Evolutionary conservation across 1,140 invertebrate species (phyloP).

Genomic region (Aporrectodea caliginosa): DNA sequence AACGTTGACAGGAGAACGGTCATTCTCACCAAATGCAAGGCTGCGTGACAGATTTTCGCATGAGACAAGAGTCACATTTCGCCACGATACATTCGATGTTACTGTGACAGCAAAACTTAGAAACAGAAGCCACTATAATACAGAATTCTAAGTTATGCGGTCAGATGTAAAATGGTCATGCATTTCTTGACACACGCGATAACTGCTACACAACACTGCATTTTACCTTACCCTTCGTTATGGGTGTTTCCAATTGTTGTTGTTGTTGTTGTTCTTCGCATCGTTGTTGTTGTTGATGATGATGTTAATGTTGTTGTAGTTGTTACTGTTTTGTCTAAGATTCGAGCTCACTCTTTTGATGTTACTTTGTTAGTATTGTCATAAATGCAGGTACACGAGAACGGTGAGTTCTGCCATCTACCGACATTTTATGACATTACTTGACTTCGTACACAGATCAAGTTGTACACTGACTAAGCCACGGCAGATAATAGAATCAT

Average conservation of each 20-base stretch:
- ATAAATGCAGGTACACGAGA: too few relatives aligned
- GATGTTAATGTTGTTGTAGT: not conserved
- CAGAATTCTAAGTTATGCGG: too few relatives aligned
- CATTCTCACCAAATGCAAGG: not conserved
- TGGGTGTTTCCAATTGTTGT: not conserved
- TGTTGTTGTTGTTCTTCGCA: not conserved
- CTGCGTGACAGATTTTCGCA: not conserved
- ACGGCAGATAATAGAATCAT: too few relatives aligned
- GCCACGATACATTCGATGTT: too few relatives aligned
- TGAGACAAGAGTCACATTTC: not conserved
- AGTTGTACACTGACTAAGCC: not conserved
- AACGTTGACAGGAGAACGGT: not conserved
- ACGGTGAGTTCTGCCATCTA: too few relatives aligned
- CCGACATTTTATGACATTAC: too few relatives aligned
- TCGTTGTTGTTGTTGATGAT: not conserved
- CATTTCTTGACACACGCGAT: too few relatives aligned
- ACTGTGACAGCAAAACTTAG: not conserved
- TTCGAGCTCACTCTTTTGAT: not conserved
- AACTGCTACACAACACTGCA: too few relatives aligned
- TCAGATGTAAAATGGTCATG: too few relatives aligned
- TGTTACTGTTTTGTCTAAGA: not conserved
- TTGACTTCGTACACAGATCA: not conserved
- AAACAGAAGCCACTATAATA: not conserved
- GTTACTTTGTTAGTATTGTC: too few relatives aligned
- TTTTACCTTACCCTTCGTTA: too few relatives aligned